Evolutionary conservation across 2,888 invertebrate genomes (phyloP), one percentile per base, ranked within the genome.

Genomic region (Desoria tigrina): DNA sequence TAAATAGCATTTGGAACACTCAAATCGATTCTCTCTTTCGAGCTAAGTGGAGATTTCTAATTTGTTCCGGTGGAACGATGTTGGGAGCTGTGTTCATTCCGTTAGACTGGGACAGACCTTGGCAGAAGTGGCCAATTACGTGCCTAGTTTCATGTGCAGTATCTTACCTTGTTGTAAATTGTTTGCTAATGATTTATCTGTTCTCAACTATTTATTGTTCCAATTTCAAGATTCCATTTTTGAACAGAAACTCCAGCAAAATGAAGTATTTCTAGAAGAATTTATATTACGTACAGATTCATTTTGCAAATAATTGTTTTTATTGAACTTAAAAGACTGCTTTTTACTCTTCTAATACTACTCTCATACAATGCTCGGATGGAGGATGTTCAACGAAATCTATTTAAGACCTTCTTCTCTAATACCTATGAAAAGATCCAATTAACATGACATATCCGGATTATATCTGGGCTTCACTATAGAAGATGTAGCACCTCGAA

Each of bases 61-160:
- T 84, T 61, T 85, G 87, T 0, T 78, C 91, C 14, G 79, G 89
- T 37, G 93, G 93, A 2, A 86, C 90, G 4, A 94, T 93, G 92
- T 77, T 90, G 1, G 92, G 93, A 6, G 90, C 92, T 2, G 84
- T 90, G 63, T 88, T 90, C 1, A 90, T 94, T 72, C 94, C 94
- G 0, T 81, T 94, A 37, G 94, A 94, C 79, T 94, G 94, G 94
- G 90, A 93, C 79, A 84, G 88, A 55, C 89, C 90, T 0, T 94
- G 93, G 92, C 76, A 76, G 55, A 69, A 64, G 49, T 76, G 76
- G 76, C 76, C 76, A 6, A 69, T 74, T 60, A 73, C 76, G 14
- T 71, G 69, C 21, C n/a, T 76, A 0, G 21, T 67, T n/a, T 70
- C 73, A 2, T 63, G 72, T n/a, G 54, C 63, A 21, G 42, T 65